Percentiles rank a stretch among this genome's conserved stretches.
Evolutionary conservation across 2,797 vertebrate genomes (phyloP).

Genomic region (Botia almorhae): DNA sequence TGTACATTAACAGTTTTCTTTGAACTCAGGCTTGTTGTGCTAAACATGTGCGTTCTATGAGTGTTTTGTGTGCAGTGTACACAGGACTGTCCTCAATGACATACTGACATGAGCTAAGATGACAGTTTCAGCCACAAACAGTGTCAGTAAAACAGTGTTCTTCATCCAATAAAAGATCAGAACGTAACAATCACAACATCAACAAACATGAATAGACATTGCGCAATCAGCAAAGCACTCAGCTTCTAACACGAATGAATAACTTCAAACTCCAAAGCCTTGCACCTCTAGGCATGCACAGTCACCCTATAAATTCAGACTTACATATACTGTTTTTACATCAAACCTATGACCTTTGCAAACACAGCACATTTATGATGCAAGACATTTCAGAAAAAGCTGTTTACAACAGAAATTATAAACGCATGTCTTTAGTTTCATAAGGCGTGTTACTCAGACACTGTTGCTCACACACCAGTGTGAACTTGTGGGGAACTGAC

Average conservation of each 20-base stretch:
- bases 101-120: neutral
- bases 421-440: neutral
- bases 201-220: neutral
- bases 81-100: slow-evolving; percentile 24
- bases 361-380: neutral
- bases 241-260: neutral
- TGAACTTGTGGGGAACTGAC: neutral
- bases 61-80: slow-evolving; percentile 21
- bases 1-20: neutral
- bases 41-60: neutral
- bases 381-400: neutral
- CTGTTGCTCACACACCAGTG: neutral
- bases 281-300: neutral
- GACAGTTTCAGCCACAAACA: slow-evolving; percentile 5
- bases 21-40: neutral
- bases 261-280: neutral
- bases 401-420: neutral
- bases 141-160: neutral
- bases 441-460: neutral
- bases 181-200: neutral
- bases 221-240: neutral
- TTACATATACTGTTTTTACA: neutral
- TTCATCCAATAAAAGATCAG: neutral
- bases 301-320: neutral
- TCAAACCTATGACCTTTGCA: neutral